A percentile compares a stretch with the other conserved stretches of the same genome.
Evolutionary conservation across 92 coral and sea anemone genomes (phyloP).

Genomic region (Hydrozoanthus gracilis): DNA sequence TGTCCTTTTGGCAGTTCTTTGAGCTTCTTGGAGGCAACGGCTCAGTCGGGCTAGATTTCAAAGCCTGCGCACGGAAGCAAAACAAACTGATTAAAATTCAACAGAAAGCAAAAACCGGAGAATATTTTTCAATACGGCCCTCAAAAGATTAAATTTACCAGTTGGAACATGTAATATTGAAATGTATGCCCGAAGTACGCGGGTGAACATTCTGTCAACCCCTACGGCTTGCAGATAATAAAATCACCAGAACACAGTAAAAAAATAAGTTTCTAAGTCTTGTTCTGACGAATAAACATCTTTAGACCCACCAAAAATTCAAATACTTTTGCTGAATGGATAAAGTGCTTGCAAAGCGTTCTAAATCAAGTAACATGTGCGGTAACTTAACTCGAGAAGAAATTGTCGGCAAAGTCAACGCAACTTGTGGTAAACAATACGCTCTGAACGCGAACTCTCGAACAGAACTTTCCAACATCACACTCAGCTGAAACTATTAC

Average conservation of each 20-base stretch:
- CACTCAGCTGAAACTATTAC: conserved; percentile 81
- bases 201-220: conserved; percentile 5
- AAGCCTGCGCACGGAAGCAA: conserved; percentile 49
- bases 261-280: conserved; percentile 26
- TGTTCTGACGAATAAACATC: conserved; percentile 29
- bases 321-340: conserved; percentile 46
- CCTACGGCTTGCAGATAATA: conserved; percentile 42
- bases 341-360: conserved; percentile 38
- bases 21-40: conserved; percentile 1
- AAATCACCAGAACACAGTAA: conserved; percentile 23
- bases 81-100: conserved; percentile 43
- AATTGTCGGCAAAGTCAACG: conserved; percentile 31
- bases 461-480: conserved; percentile 35
- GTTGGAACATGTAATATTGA: conserved; percentile 48
- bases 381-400: conserved; percentile 9
- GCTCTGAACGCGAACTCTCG: conserved; percentile 23
- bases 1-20: conserved; percentile 45
- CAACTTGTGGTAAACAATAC: conserved; percentile 26
- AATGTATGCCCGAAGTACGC: conserved; percentile 31
- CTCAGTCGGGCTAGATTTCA: not conserved
- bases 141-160: conserved; percentile 50
- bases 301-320: conserved; percentile 32
- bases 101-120: conserved; percentile 47
- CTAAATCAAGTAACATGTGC: conserved; percentile 37
- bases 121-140: conserved; percentile 46